Base-by-base conservation (phyloP, 2,888 invertebrate species). In the Trachelus troglodyta region DNA sequence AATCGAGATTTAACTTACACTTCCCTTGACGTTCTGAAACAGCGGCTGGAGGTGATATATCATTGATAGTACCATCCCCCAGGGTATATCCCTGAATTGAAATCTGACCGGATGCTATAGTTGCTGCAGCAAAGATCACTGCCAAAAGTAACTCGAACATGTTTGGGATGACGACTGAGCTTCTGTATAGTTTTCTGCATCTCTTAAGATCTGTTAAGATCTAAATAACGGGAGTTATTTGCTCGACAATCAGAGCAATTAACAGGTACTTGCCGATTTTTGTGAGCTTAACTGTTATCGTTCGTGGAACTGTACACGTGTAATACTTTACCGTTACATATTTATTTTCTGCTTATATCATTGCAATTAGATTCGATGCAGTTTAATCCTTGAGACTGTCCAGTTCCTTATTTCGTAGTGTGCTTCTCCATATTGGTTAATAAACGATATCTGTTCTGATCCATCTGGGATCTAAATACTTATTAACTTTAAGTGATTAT, bases 151-250 rank as follows among this genome's bases (percentile, higher is more conserved):
- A 76, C 9, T 81, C 82, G 77, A 88, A 84, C 90, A 90, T 90
- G 81, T 86, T 79, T 79, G 80, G 15, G 76, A 23, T 15, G 34
- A 73, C 35, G 56, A 77, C 77, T 33, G 75, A 74, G 40, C 68
- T 35, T 75, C 69, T 69, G 68, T 71, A 68, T 78, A 40, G 76
- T 31, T 56, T 34, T 33, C n/a, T 73, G 40, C 74, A 30, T 33
- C 34, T 40, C 35, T 37, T 37, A 35, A 73, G 69, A 73, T 33
- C 40, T 34, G 31, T 37, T 34, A 33, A 69, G 56, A 73, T 76
- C 56, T 37, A 78, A 73, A 79, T 89, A 89, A 89, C 89, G 89
- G 90, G 83, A 84, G 76, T 34, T 75, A 80, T 86, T 84, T 87
- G 80, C 86, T 82, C 77, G 79, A 79, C 79, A 84, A 86, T 87